phyloP scores from a whole-genome alignment of 2,113 vertebrate genomes.

The Brienomyrus longianalis region DNA sequence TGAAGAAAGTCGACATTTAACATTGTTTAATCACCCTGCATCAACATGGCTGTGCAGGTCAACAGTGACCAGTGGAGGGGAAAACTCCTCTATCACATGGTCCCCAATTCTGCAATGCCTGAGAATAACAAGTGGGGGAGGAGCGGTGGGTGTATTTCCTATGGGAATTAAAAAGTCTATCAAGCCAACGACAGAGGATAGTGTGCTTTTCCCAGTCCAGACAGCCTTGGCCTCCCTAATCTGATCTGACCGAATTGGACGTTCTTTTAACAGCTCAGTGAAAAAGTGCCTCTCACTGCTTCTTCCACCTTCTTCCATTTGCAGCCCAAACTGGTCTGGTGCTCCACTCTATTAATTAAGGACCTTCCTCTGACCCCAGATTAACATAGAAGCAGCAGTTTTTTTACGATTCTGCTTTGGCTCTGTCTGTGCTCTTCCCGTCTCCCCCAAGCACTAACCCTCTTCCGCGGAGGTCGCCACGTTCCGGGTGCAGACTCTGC shows the following conservation, averaged over 20 bases:
- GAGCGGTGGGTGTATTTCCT: not conserved
- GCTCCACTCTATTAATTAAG: constrained; percentile 19
- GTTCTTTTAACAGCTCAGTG: not conserved
- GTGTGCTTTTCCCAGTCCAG: not conserved
- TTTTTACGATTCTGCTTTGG: constrained; percentile 35
- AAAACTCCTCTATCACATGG: not conserved
- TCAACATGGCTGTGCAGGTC: not conserved
- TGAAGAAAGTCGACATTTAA: not conserved
- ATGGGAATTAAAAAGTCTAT: not conserved
- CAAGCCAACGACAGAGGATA: not conserved
- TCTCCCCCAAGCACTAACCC: constrained; percentile 9
- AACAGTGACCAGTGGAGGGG: not conserved
- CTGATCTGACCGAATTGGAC: not conserved
- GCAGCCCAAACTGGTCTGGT: constrained; percentile 25
- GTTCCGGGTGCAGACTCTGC: not conserved
- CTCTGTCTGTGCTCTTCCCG: constrained; percentile 18
- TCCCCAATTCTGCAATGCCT: not conserved
- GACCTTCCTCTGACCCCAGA: constrained; percentile 39
- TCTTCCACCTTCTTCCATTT: constrained; percentile 13
- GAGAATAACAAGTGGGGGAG: not conserved
- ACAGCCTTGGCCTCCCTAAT: not conserved
- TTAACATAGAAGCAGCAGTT: constrained; percentile 40
- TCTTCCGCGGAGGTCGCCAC: not conserved
- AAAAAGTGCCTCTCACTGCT: not conserved
- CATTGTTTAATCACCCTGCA: not conserved